Base-by-base conservation (phyloP, 2,113 vertebrate genomes). In the Brienomyrus longianalis region DNA sequence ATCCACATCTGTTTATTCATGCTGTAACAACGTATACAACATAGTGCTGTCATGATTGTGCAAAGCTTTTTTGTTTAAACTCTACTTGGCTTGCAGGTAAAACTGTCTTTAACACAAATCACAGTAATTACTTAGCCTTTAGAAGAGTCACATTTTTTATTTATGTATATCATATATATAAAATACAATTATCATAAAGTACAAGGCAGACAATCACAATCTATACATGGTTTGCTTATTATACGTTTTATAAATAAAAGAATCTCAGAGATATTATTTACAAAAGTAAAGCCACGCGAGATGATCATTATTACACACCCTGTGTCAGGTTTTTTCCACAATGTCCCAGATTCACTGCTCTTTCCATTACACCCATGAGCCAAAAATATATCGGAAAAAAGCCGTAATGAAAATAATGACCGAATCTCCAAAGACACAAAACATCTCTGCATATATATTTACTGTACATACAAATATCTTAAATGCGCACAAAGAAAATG, bases 1-100 rank as follows among this genome's bases (percentile, higher is more conserved):
- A 97, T 96, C 97, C 95, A 97, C 97, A 97, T 96, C 96, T 97
- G 96, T 97, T 95, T 97, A 97, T 96, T 97, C 98, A 99, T 99
- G 98, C 98, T 97, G 97, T 97, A 97, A 98, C 97, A 97, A 97
- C 98, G 98, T 98, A 97, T 98, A 98, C 97, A 99, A 96, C 96
- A 96, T 97, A 97, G 96, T 96, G 97, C 96, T 96, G 94, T 96
- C 96, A 98, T 93, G 95, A 92, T 93, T 94, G 97, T 97, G 97
- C 97, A 98, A 97, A 97, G 97, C 96, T 94, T 95, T 96, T 96
- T 95, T 95, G 94, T 95, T 94, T 92, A 88, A 88, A 88, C 86
- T 85, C 50, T 74, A 87, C 86, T 89, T 89, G 50, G 17, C 51
- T 83, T 84, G 77, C 43, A 62, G 77, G 83, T 84, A 89, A 85